Evolutionary conservation across 1,140 invertebrate genomes (phyloP), one percentile per base, ranked within the genome.

Genomic region (Branchinecta lindahli): DNA sequence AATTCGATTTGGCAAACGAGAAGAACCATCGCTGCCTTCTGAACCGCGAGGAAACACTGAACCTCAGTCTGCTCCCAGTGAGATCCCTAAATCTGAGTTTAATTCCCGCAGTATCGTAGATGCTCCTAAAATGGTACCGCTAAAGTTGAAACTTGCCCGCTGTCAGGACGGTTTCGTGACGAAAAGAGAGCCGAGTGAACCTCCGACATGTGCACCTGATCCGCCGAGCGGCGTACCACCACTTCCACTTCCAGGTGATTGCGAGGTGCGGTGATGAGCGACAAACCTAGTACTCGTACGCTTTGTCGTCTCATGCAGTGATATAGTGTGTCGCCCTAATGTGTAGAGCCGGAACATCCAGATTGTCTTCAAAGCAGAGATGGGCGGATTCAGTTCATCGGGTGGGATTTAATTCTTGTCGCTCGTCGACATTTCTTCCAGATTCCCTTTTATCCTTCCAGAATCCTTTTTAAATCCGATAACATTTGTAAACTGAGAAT

Each of bases 81-180:
- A 61, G 2, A 12, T 4, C 12, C 12, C 6, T 15, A 61, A 61
- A 61, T 61, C 52, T 12, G 52, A 61, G 12, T 61, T 20, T 15
- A 20, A 61, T 15, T 20, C 52, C 12, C 18, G 4, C 12, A 61
- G 12, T 61, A 61, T 12, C 18, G 52, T 3, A 15, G 18, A 12
- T 61, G 12, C 18, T 61, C 12, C 52, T 12, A 61, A 61, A 46
- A 72, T 70, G 10, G 85, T 86, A 45, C 89, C 89, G 0, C 89
- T 92, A 70, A 84, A 87, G 69, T 84, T 92, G 80, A 92, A 92
- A 83, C 78, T 92, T 69, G 84, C 88, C 0, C 83, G 89, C 47
- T 88, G 87, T 73, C 85, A 87, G 21, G 85, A 89, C 73, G 89
- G 89, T 47, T 84, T 83, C 70, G 80, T 83, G 71, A 79, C 83